Base-by-base conservation (phyloP, 2,797 vertebrate species). In the Vespertilio murinus region DNA sequence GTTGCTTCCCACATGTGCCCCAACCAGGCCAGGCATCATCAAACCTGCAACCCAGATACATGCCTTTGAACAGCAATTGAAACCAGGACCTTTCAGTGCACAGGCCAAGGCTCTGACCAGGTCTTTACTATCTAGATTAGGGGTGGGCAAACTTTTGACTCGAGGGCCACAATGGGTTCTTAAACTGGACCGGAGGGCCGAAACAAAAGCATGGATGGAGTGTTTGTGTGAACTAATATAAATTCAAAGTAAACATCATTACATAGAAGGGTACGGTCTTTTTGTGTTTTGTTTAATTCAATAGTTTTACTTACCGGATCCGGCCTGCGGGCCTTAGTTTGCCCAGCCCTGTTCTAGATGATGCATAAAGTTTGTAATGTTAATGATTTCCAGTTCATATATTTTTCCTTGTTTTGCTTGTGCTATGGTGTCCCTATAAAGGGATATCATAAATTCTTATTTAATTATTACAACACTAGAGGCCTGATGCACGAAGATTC, bases 331-430 rank as follows among this genome's bases (percentile, higher is more conserved):
- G n/a, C n/a, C n/a, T n/a, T n/a, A n/a, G n/a, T n/a, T n/a, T n/a
- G n/a, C n/a, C n/a, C n/a, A n/a, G n/a, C n/a, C n/a, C n/a, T n/a
- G n/a, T 94, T 47, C 8, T 78, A 82, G n/a, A 10, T 59, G 33
- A n/a, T 94, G 22, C 10, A 38, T 23, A 16, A 75, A 70, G n/a
- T n/a, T 79, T 93, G 90, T 80, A 33, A 80, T 90, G 87, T 86
- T 56, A 11, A 30, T 90, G 4, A 49, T 64, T 94, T 87, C 35
- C 35, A 47, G 40, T 88, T 93, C 38, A 73, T 59, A 12, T 83
- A 22, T 70, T 25, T 77, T 64, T 85, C 54, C 22, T 64, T 94
- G 54, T 45, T 18, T 87, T 87, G 33, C 23, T 70, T 83, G 52
- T 56, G 23, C 25, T 88, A 89, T 85, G 45, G 16, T 91, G 59